Percentiles rank a stretch among this genome's conserved stretches.
Conservation (phyloP, 2,888 invertebrate species). For the Criorhina ranunculi region DNA sequence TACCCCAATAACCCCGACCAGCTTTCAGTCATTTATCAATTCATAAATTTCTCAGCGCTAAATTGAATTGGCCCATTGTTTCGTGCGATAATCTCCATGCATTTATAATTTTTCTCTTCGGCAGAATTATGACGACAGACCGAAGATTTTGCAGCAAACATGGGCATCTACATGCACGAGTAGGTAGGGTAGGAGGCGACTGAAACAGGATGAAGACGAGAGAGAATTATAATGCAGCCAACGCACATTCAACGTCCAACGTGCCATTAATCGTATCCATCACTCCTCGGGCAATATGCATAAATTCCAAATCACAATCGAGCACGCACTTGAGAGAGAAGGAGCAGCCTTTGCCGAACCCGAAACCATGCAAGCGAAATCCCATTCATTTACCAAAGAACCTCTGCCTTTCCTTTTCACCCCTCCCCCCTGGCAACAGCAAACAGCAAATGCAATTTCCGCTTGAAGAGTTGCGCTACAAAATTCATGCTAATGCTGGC, state of each 20-base stretch:
- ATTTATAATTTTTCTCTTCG: conserved; percentile 73
- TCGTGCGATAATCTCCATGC: conserved; percentile 73
- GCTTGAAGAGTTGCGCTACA: conserved; percentile 70
- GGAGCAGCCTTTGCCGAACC: conserved; percentile 58
- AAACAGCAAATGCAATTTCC: conserved; percentile 73
- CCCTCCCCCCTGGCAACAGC: conserved; percentile 9
- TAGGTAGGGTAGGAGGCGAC: conserved; percentile 20
- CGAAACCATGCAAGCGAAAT: conserved; percentile 53
- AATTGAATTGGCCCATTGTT: conserved; percentile 76
- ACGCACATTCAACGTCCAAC: conserved; percentile 74
- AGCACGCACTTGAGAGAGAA: conserved; percentile 69
- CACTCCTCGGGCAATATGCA: conserved; percentile 75
- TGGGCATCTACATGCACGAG: conserved; percentile 28
- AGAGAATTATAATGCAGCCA: conserved; percentile 76
- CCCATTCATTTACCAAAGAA: conserved; percentile 61
- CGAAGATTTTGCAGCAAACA: conserved; percentile 47
- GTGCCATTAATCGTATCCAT: conserved; percentile 76
- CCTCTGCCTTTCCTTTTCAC: background rate
- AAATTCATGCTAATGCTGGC: conserved; percentile 69
- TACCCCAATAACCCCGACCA: conserved; percentile 59
- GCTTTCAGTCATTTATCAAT: conserved; percentile 67
- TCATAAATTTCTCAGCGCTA: conserved; percentile 71
- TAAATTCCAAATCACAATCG: conserved; percentile 75
- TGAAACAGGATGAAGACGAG: conserved; percentile 67
- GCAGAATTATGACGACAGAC: conserved; percentile 73